Base-by-base conservation (phyloP, 2,797 vertebrate species). In the Poeciliopsis paucimaculata region DNA sequence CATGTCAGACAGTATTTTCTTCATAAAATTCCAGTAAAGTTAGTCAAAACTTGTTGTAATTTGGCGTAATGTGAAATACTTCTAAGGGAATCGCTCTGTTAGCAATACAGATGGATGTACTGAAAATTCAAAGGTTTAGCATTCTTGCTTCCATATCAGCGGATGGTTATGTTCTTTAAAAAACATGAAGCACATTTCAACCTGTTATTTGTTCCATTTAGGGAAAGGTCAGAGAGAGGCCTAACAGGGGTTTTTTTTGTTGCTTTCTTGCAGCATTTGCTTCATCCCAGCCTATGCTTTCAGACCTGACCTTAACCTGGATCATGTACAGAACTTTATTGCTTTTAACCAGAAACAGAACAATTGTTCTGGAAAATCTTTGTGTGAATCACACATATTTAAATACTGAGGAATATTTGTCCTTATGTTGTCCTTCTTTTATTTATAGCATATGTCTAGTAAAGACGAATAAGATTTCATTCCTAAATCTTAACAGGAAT, bases 401-500 rank as follows among this genome's bases (percentile, higher is more conserved):
- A 66, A 72, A 64, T 36, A 72, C 20, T 51, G 18, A 39, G 7
- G 31, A 77, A 62, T 72, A 72, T 79, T 80, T 85, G n/a, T 82
- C 53, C 64, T 70, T 43, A 26, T 36, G 20, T 70, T 20, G 2
- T 26, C 36, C 36, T 66, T 39, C 34, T 39, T 15, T 70, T 41
- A 43, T 5, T 80, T 83, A n/a, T 77, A 83, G 72, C 72, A 72
- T 79, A 77, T 85, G 76, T 83, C 75, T 39, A 34, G 4, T 36
- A 43, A 75, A 78, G 81, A 81, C 16, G 15, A 64, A 74, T 82
- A 31, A 11, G 43, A 72, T 82, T 81, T 83, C 62, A 73, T 60
- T 87, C 77, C 79, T 87, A 84, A 88, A 92, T 92, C 83, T 84
- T 55, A 84, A 83, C 79, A 77, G 49, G 79, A 82, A 89, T 85